These are phyloP conservation scores for Kobus ellipsiprymnus DNA, from an alignment of 2,113 vertebrate species.

Conservation along the genomic window DNA sequence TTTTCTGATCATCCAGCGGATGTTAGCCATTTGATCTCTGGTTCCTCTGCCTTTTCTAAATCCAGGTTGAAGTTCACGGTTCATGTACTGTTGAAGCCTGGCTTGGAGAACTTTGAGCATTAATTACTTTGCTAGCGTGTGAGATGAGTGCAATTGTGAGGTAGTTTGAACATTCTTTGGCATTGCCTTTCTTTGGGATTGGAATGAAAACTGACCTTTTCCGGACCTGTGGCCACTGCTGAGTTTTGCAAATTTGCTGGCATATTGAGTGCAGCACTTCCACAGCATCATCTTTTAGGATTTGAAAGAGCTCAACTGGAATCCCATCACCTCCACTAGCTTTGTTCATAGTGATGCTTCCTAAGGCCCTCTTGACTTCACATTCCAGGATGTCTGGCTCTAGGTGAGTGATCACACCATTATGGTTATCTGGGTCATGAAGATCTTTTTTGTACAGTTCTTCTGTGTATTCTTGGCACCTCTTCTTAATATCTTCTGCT, in stretches of 20 bases:
- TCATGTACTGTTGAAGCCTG: not conserved
- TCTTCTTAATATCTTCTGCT: too few species aligned
- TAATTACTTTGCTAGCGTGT: not conserved
- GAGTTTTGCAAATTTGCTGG: not conserved
- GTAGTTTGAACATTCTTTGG: not conserved
- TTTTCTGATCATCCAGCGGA: not conserved
- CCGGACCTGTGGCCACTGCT: not conserved
- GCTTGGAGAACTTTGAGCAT: not conserved
- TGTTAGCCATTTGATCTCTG: not conserved
- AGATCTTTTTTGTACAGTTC: too few species aligned
- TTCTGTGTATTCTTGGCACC: too few species aligned
- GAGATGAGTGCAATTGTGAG: not conserved
- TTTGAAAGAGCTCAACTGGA: not conserved
- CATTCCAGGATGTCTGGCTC: too few species aligned
- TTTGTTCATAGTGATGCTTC: too few species aligned
- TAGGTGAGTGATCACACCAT: too few species aligned
- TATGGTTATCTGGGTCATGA: too few species aligned
- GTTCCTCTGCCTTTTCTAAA: not conserved
- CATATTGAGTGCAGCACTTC: not conserved
- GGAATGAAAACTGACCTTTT: not conserved
- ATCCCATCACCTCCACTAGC: too few species aligned
- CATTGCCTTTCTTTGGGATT: not conserved
- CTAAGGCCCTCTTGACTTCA: too few species aligned
- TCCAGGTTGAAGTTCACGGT: not conserved
- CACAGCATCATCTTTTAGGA: not conserved